Conservation (phyloP, 2,113 vertebrate genomes). For the Sebastes fasciatus region DNA sequence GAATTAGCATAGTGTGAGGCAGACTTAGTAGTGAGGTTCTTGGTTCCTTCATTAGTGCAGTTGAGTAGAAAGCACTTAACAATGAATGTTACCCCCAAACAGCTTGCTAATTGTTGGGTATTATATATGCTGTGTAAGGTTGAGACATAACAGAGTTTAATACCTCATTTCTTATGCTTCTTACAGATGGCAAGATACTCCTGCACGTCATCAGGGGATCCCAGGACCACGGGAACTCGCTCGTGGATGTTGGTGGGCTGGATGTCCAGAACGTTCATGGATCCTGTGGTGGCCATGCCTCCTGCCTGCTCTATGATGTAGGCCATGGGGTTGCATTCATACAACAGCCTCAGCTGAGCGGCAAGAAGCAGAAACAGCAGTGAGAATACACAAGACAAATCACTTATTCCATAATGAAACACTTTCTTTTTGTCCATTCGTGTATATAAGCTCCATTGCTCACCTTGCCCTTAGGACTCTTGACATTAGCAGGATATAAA, state of each 20-base stretch:
- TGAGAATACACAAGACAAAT: not conserved
- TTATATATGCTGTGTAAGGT: not conserved
- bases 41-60: constrained; percentile 38
- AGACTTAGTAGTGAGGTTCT: constrained; percentile 5
- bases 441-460: not conserved
- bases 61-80: not conserved
- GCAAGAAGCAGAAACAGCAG: constrained; percentile 16
- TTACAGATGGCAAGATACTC: constrained; percentile 92
- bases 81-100: not conserved
- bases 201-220: constrained; percentile 94
- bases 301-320: constrained; percentile 96
- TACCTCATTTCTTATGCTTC: constrained; percentile 88
- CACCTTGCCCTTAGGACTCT: constrained; percentile 97
- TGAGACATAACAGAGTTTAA: not conserved
- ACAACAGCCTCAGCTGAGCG: constrained; percentile 92
- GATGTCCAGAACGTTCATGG: constrained; percentile 90
- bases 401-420: not conserved
- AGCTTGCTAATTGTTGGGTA: not conserved
- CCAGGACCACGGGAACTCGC: constrained; percentile 91
- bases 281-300: constrained; percentile 93
- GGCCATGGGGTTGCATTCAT: constrained; percentile 98
- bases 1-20: constrained; percentile 5
- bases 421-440: not conserved
- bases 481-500: constrained; percentile 94
- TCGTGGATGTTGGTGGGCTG: constrained; percentile 93